Percentiles rank a stretch among this genome's conserved stretches.
phyloP scores from a whole-genome alignment of 2,113 vertebrate genomes.

The Charina bottae region DNA sequence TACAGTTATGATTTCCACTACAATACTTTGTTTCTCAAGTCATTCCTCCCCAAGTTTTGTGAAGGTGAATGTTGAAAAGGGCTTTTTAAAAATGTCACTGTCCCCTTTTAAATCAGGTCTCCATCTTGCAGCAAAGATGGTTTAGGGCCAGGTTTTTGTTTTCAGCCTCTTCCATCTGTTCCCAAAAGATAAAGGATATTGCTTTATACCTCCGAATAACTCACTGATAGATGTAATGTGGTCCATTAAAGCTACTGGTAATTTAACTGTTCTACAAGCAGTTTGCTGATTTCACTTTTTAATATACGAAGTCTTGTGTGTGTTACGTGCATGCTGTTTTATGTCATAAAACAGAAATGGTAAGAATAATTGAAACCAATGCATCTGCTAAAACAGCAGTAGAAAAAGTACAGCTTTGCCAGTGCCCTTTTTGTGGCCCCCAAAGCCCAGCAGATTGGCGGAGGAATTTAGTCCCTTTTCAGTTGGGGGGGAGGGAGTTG shows the following conservation, averaged over 20 bases:
- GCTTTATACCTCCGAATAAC: not conserved
- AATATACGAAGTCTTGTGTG: not conserved
- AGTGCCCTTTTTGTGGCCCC: not conserved
- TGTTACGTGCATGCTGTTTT: constrained; percentile 20
- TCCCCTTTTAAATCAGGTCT: not conserved
- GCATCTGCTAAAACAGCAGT: not conserved
- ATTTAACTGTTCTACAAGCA: constrained; percentile 51
- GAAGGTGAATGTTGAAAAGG: not conserved
- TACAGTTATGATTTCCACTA: constrained; percentile 47
- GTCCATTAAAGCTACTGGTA: constrained; percentile 49
- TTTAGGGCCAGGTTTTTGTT: not conserved
- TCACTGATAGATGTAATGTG: not conserved
- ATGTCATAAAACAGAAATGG: constrained; percentile 12
- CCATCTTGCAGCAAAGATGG: not conserved
- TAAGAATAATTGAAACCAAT: not conserved
- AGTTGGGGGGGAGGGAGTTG: not conserved
- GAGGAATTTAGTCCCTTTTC: not conserved
- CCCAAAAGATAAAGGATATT: not conserved
- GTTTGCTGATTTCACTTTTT: constrained; percentile 38
- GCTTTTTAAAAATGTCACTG: not conserved
- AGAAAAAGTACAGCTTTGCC: not conserved
- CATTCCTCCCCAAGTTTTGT: constrained; percentile 36
- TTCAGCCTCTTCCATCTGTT: not conserved
- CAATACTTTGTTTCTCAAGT: constrained; percentile 5
- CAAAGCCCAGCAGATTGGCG: not conserved